These are phyloP conservation scores for Lutjanus erythropterus DNA, from an alignment of 2,113 vertebrate genomes.

Conservation along the genomic window DNA sequence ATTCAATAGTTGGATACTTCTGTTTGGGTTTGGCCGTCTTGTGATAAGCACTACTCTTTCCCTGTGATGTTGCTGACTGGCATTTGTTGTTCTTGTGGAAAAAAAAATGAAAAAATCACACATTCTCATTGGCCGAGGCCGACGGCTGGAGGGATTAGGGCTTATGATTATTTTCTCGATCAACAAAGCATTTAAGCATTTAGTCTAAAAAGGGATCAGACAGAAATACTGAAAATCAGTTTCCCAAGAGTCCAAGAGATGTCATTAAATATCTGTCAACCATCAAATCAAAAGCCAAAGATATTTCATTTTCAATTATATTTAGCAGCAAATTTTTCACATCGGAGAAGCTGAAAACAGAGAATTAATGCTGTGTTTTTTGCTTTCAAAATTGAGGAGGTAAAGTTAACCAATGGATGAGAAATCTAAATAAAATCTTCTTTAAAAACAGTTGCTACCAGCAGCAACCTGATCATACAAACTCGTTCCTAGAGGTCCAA, in stretches of 20 bases:
- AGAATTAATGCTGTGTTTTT: not conserved
- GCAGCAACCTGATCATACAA: not conserved
- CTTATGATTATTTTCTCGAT: not conserved
- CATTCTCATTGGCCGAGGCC: not conserved
- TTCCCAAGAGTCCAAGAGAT: not conserved
- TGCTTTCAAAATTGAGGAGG: too few species aligned
- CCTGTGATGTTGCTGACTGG: not conserved
- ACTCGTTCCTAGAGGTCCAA: not conserved
- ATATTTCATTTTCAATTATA: not conserved
- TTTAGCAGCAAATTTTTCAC: not conserved
- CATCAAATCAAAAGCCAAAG: not conserved
- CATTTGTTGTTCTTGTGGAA: not conserved
- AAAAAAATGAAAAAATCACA: not conserved
- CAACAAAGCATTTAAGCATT: not conserved
- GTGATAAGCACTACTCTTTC: not conserved
- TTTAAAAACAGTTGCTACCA: not conserved
- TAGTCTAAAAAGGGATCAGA: not conserved
- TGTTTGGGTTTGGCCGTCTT: not conserved
- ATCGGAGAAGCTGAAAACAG: not conserved
- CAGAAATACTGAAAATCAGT: not conserved
- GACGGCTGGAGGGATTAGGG: not conserved
- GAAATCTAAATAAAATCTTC: too few species aligned
- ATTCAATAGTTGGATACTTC: not conserved
- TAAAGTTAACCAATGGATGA: too few species aligned
- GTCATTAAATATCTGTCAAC: not conserved